Evolutionary conservation across 1,140 invertebrate genomes (phyloP).

Genomic region (Glomeris maerens): DNA sequence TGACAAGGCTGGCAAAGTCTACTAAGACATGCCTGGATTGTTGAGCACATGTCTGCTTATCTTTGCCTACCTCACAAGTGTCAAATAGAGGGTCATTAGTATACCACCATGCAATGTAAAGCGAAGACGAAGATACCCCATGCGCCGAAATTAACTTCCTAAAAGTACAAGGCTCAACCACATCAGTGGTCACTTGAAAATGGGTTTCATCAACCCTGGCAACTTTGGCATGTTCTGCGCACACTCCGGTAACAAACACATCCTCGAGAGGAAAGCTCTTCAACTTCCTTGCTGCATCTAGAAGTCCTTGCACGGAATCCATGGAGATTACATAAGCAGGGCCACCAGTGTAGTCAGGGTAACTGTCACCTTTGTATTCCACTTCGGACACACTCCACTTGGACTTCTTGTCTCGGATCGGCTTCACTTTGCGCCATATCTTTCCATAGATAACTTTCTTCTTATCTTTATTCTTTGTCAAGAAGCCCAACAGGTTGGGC

Average conservation of each 20-base stretch:
- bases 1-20: no score
- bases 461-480: constrained; percentile 8
- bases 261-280: constrained; percentile 24
- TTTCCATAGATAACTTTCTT: constrained; percentile 1
- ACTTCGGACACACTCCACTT: constrained; percentile 19
- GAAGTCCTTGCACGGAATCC: constrained; percentile 13
- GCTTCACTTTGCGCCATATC: constrained; percentile 1
- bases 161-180: no score
- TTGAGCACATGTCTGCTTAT: no score
- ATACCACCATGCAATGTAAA: no score
- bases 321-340: constrained; percentile 20
- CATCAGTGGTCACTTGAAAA: no score
- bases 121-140: no score
- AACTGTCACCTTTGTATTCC: constrained; percentile 16
- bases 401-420: not conserved
- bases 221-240: constrained; percentile 20
- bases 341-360: constrained; percentile 22
- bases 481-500: constrained; percentile 16
- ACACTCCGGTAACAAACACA: constrained; percentile 34
- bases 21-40: no score
- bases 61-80: no score
- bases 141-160: no score
- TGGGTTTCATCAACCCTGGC: constrained; percentile 2
- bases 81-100: no score
- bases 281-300: constrained; percentile 12